Evolutionary conservation across 2,797 vertebrate species (phyloP), one percentile per base, ranked within the genome.

Genomic region (Crax fasciolata): DNA sequence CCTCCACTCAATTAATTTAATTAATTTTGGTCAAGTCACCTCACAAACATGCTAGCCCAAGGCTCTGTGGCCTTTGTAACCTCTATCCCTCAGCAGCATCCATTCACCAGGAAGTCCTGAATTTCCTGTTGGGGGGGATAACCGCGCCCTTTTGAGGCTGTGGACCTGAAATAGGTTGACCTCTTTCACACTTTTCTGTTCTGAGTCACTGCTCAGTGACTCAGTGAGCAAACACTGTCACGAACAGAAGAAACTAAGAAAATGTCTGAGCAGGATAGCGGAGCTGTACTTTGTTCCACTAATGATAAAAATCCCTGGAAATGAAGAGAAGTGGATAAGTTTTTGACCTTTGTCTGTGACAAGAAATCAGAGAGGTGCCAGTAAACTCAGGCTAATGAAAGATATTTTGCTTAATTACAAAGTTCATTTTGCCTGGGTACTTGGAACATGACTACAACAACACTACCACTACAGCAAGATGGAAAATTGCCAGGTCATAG

Each of bases 161-260:
- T 51, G 79, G 80, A 88, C 61, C 21, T 28, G 19, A 28, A 89
- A 88, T 19, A 84, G 46, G 10, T 27, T 90, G 91, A 70, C 46
- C 43, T 90, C 58, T 88, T 91, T 58, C 58, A 32, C 28, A 62
- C 58, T 81, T 48, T n/a, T 73, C 38, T 77, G 28, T 83, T 91
- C 52, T 94, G 90, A 94, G 30, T 94, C 83, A 96, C 48, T 20
- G 6, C 54, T n/a, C n/a, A n/a, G n/a, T n/a, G n/a, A n/a, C n/a
- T n/a, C n/a, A n/a, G n/a, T 63, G 55, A 86, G 54, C 46, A 80
- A 95, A 89, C 54, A 58, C 38, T 55, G 4, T 8, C 9, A 13
- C 43, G 38, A 73, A 66, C 43, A 90, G 58, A 73, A 91, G 59
- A 95, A 94, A 79, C 28, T 23, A 66, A 70, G 80, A 81, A 88